These are phyloP conservation scores for Mythimna lalbum DNA, from an alignment of 2,888 invertebrate species.

Conservation along the genomic window DNA sequence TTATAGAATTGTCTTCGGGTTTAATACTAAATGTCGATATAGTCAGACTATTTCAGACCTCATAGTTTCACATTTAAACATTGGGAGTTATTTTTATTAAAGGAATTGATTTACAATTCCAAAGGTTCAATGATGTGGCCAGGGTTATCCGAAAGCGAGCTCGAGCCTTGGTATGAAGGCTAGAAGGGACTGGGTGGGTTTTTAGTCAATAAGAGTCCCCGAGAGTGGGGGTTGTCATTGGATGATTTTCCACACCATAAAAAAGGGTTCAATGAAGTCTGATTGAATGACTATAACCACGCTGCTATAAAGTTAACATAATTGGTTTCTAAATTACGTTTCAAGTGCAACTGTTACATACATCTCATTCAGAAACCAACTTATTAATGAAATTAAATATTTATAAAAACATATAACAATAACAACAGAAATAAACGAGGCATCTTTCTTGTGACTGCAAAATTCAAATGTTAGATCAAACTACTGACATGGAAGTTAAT, in stretches of 20 bases:
- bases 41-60: constrained; percentile 34
- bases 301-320: constrained; percentile 26
- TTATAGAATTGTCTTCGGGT: constrained; percentile 71
- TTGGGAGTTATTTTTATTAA: too few species aligned
- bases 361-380: constrained; percentile 35
- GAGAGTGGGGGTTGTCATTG: too few species aligned
- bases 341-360: neutral
- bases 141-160: too few species aligned
- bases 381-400: neutral
- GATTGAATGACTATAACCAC: constrained; percentile 45
- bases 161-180: too few species aligned
- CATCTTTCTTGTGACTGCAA: constrained; percentile 71
- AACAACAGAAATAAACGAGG: constrained; percentile 51
- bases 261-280: constrained; percentile 1
- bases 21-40: constrained; percentile 72
- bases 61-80: neutral
- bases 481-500: constrained; percentile 58
- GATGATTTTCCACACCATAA: too few species aligned
- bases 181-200: too few species aligned
- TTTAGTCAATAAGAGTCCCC: too few species aligned
- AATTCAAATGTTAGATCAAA: constrained; percentile 60
- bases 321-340: constrained; percentile 38
- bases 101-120: neutral
- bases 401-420: constrained; percentile 22
- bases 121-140: neutral